phyloP scores from a whole-genome alignment of 2,797 vertebrate genomes.

The Sciurus vulgaris region DNA sequence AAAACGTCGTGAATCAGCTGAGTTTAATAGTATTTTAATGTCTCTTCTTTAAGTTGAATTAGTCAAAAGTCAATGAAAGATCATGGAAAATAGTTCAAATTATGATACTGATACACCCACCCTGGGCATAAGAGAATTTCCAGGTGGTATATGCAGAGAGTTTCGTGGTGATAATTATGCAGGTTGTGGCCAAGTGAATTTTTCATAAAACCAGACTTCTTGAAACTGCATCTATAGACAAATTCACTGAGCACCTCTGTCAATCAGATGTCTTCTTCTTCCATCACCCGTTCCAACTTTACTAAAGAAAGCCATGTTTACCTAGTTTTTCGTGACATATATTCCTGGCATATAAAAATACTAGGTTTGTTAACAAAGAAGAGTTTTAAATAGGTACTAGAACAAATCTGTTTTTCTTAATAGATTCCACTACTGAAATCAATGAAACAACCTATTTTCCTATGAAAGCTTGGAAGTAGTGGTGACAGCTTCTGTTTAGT shows the following conservation, averaged over 20 bases:
- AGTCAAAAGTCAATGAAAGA: not conserved
- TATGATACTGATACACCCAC: not conserved
- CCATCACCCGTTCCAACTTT: not conserved
- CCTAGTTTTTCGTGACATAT: not conserved
- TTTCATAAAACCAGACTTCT: not conserved
- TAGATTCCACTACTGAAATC: not conserved
- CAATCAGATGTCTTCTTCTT: not conserved
- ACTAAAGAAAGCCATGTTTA: not conserved
- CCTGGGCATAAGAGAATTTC: not conserved
- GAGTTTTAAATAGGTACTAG: not conserved
- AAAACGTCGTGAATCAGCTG: not conserved
- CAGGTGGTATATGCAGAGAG: not conserved
- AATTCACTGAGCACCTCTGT: not conserved
- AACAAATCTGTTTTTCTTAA: not conserved
- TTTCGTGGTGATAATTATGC: not conserved
- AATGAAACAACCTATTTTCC: not conserved
- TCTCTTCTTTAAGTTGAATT: not conserved
- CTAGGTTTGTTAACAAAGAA: not conserved
- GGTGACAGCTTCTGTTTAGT: not conserved
- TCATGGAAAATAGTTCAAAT: not conserved
- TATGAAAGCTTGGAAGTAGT: accelerated
- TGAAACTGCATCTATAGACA: accelerated
- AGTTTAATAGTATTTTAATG: not conserved
- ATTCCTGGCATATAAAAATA: not conserved
- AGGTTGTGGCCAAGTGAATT: not conserved